phyloP scores from a whole-genome alignment of 2,113 vertebrate genomes.

The Tychaedon coryphoeus region DNA sequence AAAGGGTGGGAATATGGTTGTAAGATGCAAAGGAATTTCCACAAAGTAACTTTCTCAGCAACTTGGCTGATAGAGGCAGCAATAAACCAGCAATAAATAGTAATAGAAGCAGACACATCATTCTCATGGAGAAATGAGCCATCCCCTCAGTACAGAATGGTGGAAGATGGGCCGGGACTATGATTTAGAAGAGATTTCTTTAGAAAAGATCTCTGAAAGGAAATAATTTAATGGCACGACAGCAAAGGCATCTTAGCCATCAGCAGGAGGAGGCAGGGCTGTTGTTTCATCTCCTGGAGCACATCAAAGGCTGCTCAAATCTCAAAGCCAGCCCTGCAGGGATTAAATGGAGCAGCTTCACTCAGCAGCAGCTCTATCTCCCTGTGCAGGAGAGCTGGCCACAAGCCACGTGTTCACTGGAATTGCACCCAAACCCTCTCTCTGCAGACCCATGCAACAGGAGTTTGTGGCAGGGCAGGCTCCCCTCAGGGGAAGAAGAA shows the following conservation, averaged over 20 bases:
- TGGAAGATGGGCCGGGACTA: background rate
- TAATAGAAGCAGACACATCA: background rate
- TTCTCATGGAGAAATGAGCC: background rate
- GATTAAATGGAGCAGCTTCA: background rate
- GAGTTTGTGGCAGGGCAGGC: background rate
- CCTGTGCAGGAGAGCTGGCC: background rate
- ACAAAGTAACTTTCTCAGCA: background rate
- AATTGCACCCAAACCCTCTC: background rate
- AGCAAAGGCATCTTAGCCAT: background rate
- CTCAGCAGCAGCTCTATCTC: background rate
- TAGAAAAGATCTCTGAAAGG: background rate
- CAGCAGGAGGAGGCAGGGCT: background rate
- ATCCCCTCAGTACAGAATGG: background rate
- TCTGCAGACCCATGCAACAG: background rate
- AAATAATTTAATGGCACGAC: background rate
- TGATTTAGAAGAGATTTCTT: background rate
- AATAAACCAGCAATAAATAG: background rate
- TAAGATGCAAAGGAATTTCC: constrained; percentile 2
- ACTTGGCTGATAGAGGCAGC: background rate
- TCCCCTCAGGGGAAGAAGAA: background rate
- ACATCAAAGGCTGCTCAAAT: background rate
- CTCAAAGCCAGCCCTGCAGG: background rate
- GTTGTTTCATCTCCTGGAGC: background rate
- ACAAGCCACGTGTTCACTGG: fast-evolving
- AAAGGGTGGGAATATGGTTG: background rate